These are phyloP conservation scores for Ptiloglossa arizonensis DNA, from an alignment of 1,140 invertebrate species.

Conservation along the genomic window DNA sequence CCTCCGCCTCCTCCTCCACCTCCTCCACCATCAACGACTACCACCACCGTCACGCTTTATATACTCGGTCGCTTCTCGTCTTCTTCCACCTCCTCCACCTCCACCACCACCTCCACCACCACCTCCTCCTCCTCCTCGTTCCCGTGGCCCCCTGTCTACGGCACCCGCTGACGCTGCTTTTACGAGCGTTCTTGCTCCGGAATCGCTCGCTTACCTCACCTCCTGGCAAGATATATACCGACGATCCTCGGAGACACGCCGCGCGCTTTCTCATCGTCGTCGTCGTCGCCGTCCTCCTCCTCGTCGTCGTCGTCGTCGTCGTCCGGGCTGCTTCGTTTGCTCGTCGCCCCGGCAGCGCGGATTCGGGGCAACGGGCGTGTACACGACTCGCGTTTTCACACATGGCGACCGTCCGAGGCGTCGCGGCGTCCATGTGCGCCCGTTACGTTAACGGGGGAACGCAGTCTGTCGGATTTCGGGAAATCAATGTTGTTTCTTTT, in stretches of 20 bases:
- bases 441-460: slow-evolving; percentile 1
- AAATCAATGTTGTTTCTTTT: too few species aligned
- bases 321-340: too few species aligned
- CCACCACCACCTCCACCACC: not conserved
- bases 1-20: slow-evolving; percentile 1
- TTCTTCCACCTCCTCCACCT: slow-evolving; percentile 4
- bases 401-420: not conserved
- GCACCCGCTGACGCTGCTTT: slow-evolving; percentile 45
- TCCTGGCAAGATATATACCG: slow-evolving; percentile 43
- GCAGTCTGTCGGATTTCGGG: too few species aligned
- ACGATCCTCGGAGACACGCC: slow-evolving; percentile 56
- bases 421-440: slow-evolving; percentile 4
- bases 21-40: not conserved
- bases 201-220: slow-evolving; percentile 60
- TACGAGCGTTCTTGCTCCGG: slow-evolving; percentile 51
- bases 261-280: slow-evolving; percentile 61
- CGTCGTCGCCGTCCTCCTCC: too few species aligned
- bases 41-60: slow-evolving; percentile 13
- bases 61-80: slow-evolving; percentile 19
- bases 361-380: slow-evolving; percentile 20
- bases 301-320: too few species aligned
- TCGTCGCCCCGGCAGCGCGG: slow-evolving; percentile 29
- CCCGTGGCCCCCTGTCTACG: slow-evolving; percentile 12
- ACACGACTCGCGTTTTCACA: slow-evolving; percentile 44
- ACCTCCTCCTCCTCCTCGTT: not conserved